Conservation (phyloP, 1,140 invertebrate species). For the Stenopsyche tienmushanensis region DNA sequence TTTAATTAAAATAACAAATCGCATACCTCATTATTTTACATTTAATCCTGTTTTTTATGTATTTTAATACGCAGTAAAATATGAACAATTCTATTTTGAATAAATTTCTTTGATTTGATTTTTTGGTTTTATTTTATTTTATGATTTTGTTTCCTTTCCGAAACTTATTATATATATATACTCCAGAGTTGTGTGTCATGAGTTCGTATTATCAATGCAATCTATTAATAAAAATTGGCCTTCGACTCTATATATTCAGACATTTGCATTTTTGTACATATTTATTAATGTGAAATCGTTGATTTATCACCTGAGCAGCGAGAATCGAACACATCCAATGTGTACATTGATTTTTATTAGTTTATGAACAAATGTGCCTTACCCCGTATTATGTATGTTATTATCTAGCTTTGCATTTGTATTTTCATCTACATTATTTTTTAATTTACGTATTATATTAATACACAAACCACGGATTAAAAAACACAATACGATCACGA, state of each 20-base stretch:
- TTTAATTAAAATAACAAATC: no score
- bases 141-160: neutral
- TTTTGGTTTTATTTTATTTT: conserved; percentile 11
- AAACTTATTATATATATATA: conserved; percentile 10
- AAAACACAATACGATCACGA: conserved; percentile 31
- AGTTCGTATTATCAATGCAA: conserved; percentile 2
- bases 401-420: conserved; percentile 21
- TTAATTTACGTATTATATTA: conserved; percentile 1
- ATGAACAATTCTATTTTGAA: no score
- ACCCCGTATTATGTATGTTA: conserved; percentile 16
- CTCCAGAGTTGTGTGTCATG: conserved; percentile 20
- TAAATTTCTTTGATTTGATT: conserved; percentile 41
- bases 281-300: neutral
- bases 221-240: conserved; percentile 12
- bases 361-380: conserved; percentile 21
- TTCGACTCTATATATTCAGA: neutral
- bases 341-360: neutral
- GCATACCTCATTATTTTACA: no score
- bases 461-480: conserved; percentile 4
- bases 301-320: no score
- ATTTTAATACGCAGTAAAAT: no score
- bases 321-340: no score
- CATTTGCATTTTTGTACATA: neutral
- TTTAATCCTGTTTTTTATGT: no score
- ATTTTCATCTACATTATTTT: neutral